Evolutionary conservation across 64 coral and sea anemone genomes (phyloP), one percentile per base, ranked within the genome.

Genomic region (Trachythela sp.): DNA sequence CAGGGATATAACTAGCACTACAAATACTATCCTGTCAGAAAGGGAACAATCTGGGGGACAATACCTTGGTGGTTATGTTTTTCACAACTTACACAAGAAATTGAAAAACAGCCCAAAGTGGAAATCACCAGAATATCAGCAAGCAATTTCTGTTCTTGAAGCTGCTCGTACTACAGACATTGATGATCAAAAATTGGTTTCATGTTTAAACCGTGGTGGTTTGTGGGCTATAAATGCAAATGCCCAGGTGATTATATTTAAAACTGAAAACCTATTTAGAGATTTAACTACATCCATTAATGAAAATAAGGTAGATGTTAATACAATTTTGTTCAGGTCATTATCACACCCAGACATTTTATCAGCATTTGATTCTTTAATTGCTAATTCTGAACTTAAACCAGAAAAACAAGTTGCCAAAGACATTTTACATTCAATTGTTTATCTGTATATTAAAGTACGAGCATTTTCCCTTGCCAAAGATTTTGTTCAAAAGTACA

Each of bases 31-130:
- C 20, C 24, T 64, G 56, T 64, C 56, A 64, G 56, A 26, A 64
- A n/a, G 56, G 56, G 56, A 64, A 27, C n/a, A n/a, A n/a, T n/a
- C n/a, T n/a, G n/a, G 56, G 22, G 56, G 56, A 18, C 56, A 64
- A 64, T 64, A 64, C 56, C 56, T 64, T 64, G 56, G 56, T 64
- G 56, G 56, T 64, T 64, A 64, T 64, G 56, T 64, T 64, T 64
- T 64, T 64, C 56, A 64, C 56, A 64, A 64, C 26, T 18, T 64
- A 26, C 56, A 64, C 24, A 64, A 64, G 56, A 64, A 64, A 64
- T 27, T 64, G 24, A 64, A 64, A 64, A 64, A 64, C 26, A 64
- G 56, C 56, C 56, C 56, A 27, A 64, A 26, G 7, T 64, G 56
- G 56, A 64, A 64, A 64, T 64, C 56, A 64, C 56, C 26, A n/a